phyloP scores from a whole-genome alignment of 2,113 vertebrate genomes.

The Steatornis caripensis region DNA sequence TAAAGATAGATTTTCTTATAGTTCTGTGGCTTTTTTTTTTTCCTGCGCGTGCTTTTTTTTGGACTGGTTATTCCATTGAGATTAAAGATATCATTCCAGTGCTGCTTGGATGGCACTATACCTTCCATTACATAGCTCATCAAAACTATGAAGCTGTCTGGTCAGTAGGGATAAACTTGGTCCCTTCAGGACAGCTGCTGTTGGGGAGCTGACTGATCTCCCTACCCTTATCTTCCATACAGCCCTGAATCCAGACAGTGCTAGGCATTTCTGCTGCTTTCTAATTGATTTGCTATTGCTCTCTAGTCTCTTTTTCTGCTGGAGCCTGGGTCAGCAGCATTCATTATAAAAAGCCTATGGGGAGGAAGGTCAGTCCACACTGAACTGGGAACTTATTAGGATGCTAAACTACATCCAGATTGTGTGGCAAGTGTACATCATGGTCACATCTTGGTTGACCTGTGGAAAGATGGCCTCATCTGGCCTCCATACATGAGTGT shows the following conservation, averaged over 20 bases:
- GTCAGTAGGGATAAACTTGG: not conserved
- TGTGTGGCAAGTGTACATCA: not conserved
- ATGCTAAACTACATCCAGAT: fast-evolving
- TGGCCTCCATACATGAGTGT: not conserved
- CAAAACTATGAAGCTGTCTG: not conserved
- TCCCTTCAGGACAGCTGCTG: not conserved
- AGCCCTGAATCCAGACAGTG: not conserved
- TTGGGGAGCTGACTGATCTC: not conserved
- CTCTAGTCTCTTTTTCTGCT: not conserved
- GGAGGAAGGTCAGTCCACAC: not conserved
- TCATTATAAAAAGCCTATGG: not conserved
- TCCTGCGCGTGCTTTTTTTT: not conserved
- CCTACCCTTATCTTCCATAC: not conserved
- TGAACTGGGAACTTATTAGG: not conserved
- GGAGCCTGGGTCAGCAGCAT: not conserved
- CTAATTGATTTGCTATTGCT: not conserved
- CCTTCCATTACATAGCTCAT: not conserved
- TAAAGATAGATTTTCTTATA: not conserved
- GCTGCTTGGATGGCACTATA: not conserved
- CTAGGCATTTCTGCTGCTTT: not conserved
- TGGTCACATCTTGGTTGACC: not conserved
- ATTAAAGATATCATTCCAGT: not conserved
- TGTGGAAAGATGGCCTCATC: not conserved
- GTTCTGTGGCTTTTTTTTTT: not conserved
- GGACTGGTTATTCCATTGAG: not conserved